Conservation (phyloP, 1,140 invertebrate species). For the Fopius arisanus region DNA sequence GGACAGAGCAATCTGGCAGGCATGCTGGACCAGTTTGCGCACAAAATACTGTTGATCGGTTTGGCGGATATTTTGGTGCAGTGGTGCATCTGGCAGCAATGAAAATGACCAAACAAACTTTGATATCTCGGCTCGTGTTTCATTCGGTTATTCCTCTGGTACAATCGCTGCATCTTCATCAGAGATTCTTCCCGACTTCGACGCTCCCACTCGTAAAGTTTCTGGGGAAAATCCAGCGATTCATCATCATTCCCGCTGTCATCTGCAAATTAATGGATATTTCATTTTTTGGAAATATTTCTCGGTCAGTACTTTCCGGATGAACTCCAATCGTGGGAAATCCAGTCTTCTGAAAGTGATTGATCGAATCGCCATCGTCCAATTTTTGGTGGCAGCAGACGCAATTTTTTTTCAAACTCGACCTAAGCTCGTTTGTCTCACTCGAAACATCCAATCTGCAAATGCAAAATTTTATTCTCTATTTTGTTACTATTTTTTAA, state of each 20-base stretch:
- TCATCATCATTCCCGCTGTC: conserved; percentile 7
- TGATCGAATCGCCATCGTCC: not conserved
- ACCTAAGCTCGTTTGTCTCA: not conserved
- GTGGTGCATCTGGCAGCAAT: not conserved
- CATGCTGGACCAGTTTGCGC: not conserved
- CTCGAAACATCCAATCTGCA: not conserved
- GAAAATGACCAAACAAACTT: conserved; percentile 1
- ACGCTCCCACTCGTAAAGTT: conserved; percentile 25
- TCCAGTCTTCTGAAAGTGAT: not conserved
- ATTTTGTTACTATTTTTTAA: not conserved
- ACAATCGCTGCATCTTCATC: conserved; percentile 22
- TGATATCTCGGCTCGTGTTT: not conserved
- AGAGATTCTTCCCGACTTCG: conserved; percentile 9
- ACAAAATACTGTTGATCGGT: not conserved
- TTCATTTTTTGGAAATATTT: conserved; percentile 1
- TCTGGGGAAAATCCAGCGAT: conserved; percentile 14
- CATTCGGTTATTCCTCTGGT: not conserved
- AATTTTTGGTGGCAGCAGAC: not conserved
- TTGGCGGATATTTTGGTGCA: not conserved
- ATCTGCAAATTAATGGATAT: conserved; percentile 21
- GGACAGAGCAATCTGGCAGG: not conserved
- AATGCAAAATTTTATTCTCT: not conserved
- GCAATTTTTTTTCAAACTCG: not conserved
- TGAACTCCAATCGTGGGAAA: not conserved
- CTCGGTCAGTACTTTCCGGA: not conserved